Evolutionary conservation across 2,888 invertebrate genomes (phyloP), one percentile per base, ranked within the genome.

Genomic region (Brenthis hecate): DNA sequence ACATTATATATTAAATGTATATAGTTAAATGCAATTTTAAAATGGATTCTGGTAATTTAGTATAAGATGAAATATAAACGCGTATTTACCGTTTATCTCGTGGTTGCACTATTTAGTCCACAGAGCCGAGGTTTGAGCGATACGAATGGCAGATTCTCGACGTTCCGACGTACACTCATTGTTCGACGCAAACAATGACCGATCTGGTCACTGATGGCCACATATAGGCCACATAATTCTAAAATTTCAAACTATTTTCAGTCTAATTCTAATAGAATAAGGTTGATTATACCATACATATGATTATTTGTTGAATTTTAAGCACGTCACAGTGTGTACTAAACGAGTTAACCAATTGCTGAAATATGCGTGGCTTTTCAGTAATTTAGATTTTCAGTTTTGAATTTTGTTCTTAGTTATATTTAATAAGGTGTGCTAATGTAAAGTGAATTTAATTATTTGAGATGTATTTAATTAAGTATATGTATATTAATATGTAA

Each of bases 131-230:
- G 72, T 69, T 74, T 72, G 70, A 74, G 80, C 79, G 79, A 82
- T 85, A 80, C 82, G 80, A 82, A 83, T 86, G 81, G 84, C 85
- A 86, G 85, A 86, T 86, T 82, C 86, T 84, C 73, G 56, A 69
- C 68, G 69, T 69, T 68, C 81, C 76, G 73, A 77, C 80, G 81
- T 81, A 80, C 76, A 78, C 78, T 81, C 82, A 85, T 87, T 87
- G 87, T 87, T 71, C 82, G 80, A 73, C 67, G 62, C 80, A 80
- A 81, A 87, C 86, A 87, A 86, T 84, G 84, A 82, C 78, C 76
- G 72, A 73, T 72, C 69, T 72, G 74, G 73, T 74, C 74, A 70
- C 70, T 69, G 65, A 67, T 70, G 69, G 73, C 65, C 63, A 64
- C 56, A 65, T 71, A 55, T 68, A 60, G 65, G 58, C 54, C 58